Evolutionary conservation across 2,888 invertebrate genomes (phyloP), one percentile per base, ranked within the genome.

Genomic region (Plebejus melissa): DNA sequence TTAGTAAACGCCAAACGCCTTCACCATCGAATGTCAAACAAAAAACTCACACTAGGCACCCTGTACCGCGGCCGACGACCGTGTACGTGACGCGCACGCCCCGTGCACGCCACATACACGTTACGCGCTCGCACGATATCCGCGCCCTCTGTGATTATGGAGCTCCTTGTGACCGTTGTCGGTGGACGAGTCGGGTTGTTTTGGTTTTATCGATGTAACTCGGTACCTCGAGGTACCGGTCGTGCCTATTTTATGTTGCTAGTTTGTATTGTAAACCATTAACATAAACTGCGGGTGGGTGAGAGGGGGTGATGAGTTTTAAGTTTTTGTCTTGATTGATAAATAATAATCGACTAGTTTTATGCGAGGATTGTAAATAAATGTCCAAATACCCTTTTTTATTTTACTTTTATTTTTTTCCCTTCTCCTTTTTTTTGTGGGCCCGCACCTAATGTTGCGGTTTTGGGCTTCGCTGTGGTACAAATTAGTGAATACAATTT

Each of bases 311-410:
- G 87, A 87, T 86, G 90, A 90, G 87, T 90, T 88, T 87, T 87
- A 84, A 87, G 86, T 86, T 89, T 90, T 90, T 89, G 88, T 87
- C 88, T 90, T 89, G 85, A 84, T 88, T 90, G 72, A 72, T 71
- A 71, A 71, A 22, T 71, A 71, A 90, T 93, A 91, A 90, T 91
- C 89, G 82, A 82, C 86, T 90, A 88, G 87, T 90, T 91, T 91
- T 91, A 91, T 91, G 91, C 88, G 86, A 88, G 87, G 90, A 89
- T 87, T 93, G 93, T 93, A 93, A 93, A 93, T 93, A 93, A 93
- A 93, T 91, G 92, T 91, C 91, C 90, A 88, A 88, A 88, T 90
- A 90, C 90, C 91, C 91, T 90, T 91, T 88, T 65, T 93, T 89
- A 88, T 91, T 92, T 92, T 89, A 86, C 83, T 92, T 93, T 93